These are phyloP conservation scores for Artemia sp. DNA, from an alignment of 2,888 invertebrate genomes.

Conservation along the genomic window DNA sequence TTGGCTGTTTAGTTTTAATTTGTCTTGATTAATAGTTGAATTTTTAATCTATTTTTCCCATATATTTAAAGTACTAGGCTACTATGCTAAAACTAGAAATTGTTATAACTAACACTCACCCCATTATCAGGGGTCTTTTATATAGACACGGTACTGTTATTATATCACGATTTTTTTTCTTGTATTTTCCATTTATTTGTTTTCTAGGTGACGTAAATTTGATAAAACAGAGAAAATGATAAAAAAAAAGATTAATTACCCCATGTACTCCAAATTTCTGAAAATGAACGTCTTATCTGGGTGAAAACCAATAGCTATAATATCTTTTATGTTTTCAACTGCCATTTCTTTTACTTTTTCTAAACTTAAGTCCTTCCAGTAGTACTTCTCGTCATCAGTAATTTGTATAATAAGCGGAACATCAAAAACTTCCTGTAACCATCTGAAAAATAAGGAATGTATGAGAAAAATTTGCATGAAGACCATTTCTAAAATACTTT, in stretches of 20 bases:
- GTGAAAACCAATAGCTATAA: conserved; percentile 91
- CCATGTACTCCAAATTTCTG: conserved; percentile 80
- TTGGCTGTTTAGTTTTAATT: too few species aligned
- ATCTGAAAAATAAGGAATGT: conserved; percentile 39
- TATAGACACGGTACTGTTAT: too few species aligned
- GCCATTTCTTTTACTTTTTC: conserved; percentile 70
- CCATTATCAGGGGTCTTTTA: too few species aligned
- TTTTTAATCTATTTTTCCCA: too few species aligned
- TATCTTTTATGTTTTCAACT: conserved; percentile 86
- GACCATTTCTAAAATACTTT: not conserved
- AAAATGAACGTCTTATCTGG: conserved; percentile 90
- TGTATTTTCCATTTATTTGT: too few species aligned
- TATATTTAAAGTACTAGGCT: too few species aligned
- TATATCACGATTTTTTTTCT: too few species aligned
- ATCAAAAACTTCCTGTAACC: conserved; percentile 90
- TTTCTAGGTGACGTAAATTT: conserved; percentile 15
- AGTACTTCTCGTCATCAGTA: conserved; percentile 93
- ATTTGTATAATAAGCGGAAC: conserved; percentile 90
- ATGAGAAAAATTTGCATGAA: conserved; percentile 7
- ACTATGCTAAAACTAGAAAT: too few species aligned
- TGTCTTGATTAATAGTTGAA: too few species aligned
- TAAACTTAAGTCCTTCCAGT: conserved; percentile 85
- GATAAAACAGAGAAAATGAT: not conserved
- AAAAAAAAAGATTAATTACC: conserved; percentile 41
- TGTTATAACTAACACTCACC: too few species aligned